A percentile compares a stretch with the other conserved stretches of the same genome.
Conservation (phyloP, 2,797 vertebrate genomes). For the Cuculus canorus region DNA sequence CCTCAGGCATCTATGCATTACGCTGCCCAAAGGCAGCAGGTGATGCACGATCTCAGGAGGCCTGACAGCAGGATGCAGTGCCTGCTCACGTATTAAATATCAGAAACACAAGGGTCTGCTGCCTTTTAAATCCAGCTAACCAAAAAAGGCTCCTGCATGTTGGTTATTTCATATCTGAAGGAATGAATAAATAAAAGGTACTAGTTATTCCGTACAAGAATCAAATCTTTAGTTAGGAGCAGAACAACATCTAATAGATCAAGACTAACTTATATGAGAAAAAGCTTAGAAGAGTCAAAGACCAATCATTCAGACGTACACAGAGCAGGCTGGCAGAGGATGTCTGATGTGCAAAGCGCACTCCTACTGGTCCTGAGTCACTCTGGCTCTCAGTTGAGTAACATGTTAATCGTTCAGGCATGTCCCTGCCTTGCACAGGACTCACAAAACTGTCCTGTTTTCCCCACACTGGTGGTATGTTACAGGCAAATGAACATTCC, state of each 20-base stretch:
- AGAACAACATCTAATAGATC: neutral
- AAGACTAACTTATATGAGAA: neutral
- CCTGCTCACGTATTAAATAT: conserved; percentile 14
- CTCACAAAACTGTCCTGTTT: neutral
- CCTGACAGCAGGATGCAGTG: neutral
- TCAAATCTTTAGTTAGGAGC: neutral
- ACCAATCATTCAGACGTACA: neutral
- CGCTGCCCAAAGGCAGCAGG: conserved; percentile 36
- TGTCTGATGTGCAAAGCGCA: accelerated
- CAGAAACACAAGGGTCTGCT: neutral
- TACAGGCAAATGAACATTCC: neutral
- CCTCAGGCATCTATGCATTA: neutral
- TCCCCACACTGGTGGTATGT: accelerated
- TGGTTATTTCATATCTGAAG: conserved; percentile 22
- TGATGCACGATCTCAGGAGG: conserved; percentile 26
- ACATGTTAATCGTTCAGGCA: neutral
- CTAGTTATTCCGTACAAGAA: neutral
- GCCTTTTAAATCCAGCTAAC: conserved; percentile 23
- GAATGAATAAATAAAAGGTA: conserved; percentile 33
- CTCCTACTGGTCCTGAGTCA: neutral
- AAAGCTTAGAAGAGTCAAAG: neutral
- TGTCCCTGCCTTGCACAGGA: neutral
- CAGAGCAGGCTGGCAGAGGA: neutral
- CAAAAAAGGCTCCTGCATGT: neutral
- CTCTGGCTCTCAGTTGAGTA: neutral